Evolutionary conservation across 2,113 vertebrate genomes (phyloP).

Genomic region (Phrynosoma platyrhinos): DNA sequence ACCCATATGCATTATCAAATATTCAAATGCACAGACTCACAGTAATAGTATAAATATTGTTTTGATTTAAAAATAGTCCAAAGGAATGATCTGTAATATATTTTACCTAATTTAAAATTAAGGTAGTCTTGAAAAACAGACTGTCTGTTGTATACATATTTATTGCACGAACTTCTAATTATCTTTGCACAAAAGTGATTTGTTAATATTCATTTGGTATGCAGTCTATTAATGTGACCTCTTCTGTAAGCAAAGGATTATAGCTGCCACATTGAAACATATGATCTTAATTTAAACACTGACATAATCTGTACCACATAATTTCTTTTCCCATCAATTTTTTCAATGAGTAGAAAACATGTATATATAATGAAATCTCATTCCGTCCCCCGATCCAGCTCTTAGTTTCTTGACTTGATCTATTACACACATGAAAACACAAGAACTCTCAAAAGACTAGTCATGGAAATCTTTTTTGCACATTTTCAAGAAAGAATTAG

Average conservation of each 20-base stretch:
- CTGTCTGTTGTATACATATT: slow-evolving; percentile 29
- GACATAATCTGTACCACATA: slow-evolving; percentile 60
- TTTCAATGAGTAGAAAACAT: slow-evolving; percentile 42
- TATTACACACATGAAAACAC: slow-evolving; percentile 82
- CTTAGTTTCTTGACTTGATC: slow-evolving; percentile 72
- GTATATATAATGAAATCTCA: slow-evolving; percentile 63
- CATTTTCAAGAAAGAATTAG: slow-evolving; percentile 74
- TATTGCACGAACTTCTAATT: slow-evolving; percentile 51
- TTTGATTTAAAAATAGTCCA: slow-evolving; percentile 22
- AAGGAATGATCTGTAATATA: background rate
- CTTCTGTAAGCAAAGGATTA: slow-evolving; percentile 62
- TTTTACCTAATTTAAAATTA: slow-evolving; percentile 18
- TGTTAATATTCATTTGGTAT: slow-evolving; percentile 62
- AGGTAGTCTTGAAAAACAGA: slow-evolving; percentile 3
- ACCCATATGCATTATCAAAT: background rate
- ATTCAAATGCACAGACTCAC: slow-evolving; percentile 13
- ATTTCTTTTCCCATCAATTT: slow-evolving; percentile 57
- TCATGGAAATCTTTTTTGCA: slow-evolving; percentile 79
- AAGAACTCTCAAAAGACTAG: slow-evolving; percentile 76
- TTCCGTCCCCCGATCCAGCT: slow-evolving; percentile 50
- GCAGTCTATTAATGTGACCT: slow-evolving; percentile 53
- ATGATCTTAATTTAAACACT: slow-evolving; percentile 72
- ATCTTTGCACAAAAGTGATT: slow-evolving; percentile 36
- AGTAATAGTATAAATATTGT: slow-evolving; percentile 1
- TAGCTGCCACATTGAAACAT: slow-evolving; percentile 59